phyloP scores from a whole-genome alignment of 2,113 vertebrate genomes.

The Abramis brama region DNA sequence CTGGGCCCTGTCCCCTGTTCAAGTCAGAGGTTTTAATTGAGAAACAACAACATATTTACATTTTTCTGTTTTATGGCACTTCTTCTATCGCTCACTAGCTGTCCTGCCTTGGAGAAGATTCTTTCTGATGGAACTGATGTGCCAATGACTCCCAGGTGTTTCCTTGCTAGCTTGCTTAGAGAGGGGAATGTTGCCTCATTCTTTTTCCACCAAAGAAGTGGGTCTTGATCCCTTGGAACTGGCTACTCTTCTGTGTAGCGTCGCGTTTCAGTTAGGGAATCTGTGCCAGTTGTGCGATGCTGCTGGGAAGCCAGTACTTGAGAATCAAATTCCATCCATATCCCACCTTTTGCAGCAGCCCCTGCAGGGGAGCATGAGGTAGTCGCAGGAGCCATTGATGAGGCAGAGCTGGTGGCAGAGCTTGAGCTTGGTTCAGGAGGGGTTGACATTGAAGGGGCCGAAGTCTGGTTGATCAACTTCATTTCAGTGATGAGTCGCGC shows the following conservation, averaged over 20 bases:
- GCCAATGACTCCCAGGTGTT: conserved; percentile 41
- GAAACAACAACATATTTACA: conserved; percentile 28
- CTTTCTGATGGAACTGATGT: conserved; percentile 40
- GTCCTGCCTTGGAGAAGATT: conserved; percentile 38
- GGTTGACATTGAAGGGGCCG: too few relatives aligned
- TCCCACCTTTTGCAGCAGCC: neutral
- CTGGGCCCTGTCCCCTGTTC: neutral
- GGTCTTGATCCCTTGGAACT: conserved; percentile 39
- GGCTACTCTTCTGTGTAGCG: conserved; percentile 43
- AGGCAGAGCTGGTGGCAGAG: too few relatives aligned
- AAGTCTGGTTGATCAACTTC: too few relatives aligned
- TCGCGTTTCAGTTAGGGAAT: conserved; percentile 49
- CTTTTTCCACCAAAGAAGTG: conserved; percentile 50
- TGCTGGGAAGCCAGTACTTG: conserved; percentile 34
- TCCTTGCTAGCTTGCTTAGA: conserved; percentile 44
- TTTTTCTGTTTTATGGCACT: conserved; percentile 20
- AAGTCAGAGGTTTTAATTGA: conserved; percentile 13
- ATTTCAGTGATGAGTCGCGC: too few relatives aligned
- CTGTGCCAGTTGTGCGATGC: conserved; percentile 33
- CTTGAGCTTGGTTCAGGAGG: too few relatives aligned
- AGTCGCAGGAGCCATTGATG: neutral
- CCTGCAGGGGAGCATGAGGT: neutral
- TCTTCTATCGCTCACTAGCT: conserved; percentile 12
- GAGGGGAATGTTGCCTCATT: conserved; percentile 42
- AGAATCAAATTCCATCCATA: conserved; percentile 39